Evolutionary conservation across 1,140 invertebrate genomes (phyloP).

Genomic region (Luehdorfia chinensis): DNA sequence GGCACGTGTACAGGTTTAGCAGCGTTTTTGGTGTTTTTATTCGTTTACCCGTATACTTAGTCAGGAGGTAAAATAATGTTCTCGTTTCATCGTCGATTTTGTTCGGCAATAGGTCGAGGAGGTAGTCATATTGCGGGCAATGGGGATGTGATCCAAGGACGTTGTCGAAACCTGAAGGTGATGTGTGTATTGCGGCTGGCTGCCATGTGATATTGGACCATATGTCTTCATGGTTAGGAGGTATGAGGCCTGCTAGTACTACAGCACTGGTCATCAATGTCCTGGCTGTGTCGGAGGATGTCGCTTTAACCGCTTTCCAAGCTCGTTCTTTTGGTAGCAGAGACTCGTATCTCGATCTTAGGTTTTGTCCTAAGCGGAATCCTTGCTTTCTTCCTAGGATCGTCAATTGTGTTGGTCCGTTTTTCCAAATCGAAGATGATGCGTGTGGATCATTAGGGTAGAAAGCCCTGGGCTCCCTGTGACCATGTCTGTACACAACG

Average conservation of each 20-base stretch:
- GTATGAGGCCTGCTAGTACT: slow-evolving; percentile 22
- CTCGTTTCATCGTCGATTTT: slow-evolving; percentile 9
- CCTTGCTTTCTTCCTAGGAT: slow-evolving; percentile 20
- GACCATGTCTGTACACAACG: slow-evolving; percentile 25
- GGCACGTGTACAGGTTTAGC: slow-evolving; percentile 19
- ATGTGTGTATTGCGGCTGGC: slow-evolving; percentile 19
- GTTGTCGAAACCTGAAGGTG: slow-evolving; percentile 5
- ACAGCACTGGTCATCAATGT: slow-evolving; percentile 21
- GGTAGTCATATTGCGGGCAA: slow-evolving; percentile 20
- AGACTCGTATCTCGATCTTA: slow-evolving; percentile 18
- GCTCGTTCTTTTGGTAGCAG: slow-evolving; percentile 17
- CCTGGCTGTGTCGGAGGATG: slow-evolving; percentile 21
- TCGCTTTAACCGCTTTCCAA: slow-evolving; percentile 15
- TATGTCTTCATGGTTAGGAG: slow-evolving; percentile 3
- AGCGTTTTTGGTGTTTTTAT: slow-evolving; percentile 2
- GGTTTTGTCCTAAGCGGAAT: slow-evolving; percentile 15
- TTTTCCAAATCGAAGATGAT: slow-evolving; percentile 18
- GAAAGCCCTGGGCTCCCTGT: slow-evolving; percentile 19
- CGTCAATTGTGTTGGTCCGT: slow-evolving; percentile 28
- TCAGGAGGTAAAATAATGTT: slow-evolving; percentile 17
- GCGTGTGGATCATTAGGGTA: slow-evolving; percentile 25
- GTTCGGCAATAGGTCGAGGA: slow-evolving; percentile 10
- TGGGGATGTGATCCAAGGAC: slow-evolving; percentile 10
- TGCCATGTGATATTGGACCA: slow-evolving; percentile 14
- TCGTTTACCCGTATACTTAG: slow-evolving; percentile 8